Base-by-base conservation (phyloP, 1,140 invertebrate species). In the Zeugodacus cucurbitae region DNA sequence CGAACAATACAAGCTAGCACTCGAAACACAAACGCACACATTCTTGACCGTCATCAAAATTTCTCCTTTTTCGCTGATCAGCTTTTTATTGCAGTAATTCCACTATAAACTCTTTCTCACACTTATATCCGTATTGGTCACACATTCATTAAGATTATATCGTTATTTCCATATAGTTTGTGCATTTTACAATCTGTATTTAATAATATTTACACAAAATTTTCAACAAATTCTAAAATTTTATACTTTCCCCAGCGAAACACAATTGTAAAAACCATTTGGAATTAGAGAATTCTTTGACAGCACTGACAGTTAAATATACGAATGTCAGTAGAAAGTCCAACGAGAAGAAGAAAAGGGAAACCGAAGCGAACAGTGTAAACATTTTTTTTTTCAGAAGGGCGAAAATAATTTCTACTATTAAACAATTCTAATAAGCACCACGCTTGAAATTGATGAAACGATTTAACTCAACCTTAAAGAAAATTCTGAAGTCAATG, bases 1-100 rank as follows among this genome's bases (percentile, higher is more conserved):
- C 48, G 34, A 32, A 67, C 64, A 67, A 67, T 11, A 67, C 64
- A 67, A 32, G 26, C 26, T 32, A 29, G 17, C 64, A 67, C 64
- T 8, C 34, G 41, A 74, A 26, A 14, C 41, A 48, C 20, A 44
- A 20, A 82, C 74, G 41, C 74, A 82, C 74, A 82, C 8, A 32
- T 20, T 37, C 34, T 74, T 74, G 20, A n/a, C 74, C 74, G 41
- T 82, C 74, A 82, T 82, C 74, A 82, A 82, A 82, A 82, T 82
- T 82, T 82, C 74, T 82, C 74, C 22, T 26, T 7, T 37, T 74
- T 48, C 22, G 74, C 74, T 48, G 41, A 37, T 26, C 74, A 37
- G 26, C 41, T n/a, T 48, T 26, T 48, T 44, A n/a, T 8, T 26
- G 41, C 22, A 82, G 6, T 54, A 20, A 54, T 54, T 54, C 14